Conservation (phyloP, 1,140 invertebrate genomes). For the Parapsyche elsis region DNA sequence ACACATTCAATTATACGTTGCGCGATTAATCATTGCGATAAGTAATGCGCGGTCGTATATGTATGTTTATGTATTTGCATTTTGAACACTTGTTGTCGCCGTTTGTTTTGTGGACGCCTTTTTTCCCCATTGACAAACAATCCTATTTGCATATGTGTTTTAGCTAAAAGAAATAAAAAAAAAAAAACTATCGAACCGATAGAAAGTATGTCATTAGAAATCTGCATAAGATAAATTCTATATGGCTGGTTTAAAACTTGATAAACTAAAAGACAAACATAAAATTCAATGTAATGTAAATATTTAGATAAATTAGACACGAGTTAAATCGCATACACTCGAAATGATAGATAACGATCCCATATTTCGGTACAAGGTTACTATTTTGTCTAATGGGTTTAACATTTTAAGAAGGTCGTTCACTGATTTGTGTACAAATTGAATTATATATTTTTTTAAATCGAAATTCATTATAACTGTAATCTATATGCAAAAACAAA, state of each 20-base stretch:
- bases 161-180: neutral
- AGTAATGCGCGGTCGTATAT: no score
- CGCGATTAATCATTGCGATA: constrained; percentile 8
- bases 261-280: no score
- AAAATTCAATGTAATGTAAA: neutral
- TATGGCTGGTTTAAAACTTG: no score
- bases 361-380: neutral
- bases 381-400: neutral
- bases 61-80: neutral
- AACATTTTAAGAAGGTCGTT: neutral
- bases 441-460: no score
- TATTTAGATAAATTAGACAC: neutral
- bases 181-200: neutral
- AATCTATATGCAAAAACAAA: no score
- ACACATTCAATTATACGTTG: constrained; percentile 2
- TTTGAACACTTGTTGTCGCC: neutral
- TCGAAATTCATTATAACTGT: no score
- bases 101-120: neutral
- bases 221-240: no score
- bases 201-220: neutral
- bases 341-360: neutral
- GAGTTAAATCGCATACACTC: neutral
- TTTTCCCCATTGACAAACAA: neutral
- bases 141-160: neutral
- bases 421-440: neutral